A percentile compares a stretch with the other conserved stretches of the same genome.
These are phyloP conservation scores for Nothocercus julius DNA, from an alignment of 2,113 vertebrate species.

Conservation along the genomic window DNA sequence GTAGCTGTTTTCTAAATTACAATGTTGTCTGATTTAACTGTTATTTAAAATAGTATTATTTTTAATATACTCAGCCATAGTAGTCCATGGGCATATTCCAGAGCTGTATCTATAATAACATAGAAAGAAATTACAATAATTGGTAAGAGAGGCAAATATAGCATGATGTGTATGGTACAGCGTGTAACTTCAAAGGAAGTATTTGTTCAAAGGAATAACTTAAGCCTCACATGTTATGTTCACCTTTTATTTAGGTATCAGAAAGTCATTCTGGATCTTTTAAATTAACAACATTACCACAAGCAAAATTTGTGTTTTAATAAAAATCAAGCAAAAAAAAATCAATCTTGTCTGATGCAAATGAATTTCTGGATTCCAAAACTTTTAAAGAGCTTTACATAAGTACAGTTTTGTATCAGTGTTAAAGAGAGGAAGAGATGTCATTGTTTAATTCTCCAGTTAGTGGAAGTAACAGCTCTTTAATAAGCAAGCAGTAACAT, in stretches of 20 bases:
- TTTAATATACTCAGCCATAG: neutral
- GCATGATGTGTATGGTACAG: neutral
- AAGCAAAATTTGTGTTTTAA: neutral
- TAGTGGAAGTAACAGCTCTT: constrained; percentile 49
- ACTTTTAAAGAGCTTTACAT: constrained; percentile 3
- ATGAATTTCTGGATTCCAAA: constrained; percentile 6
- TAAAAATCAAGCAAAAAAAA: constrained; percentile 42
- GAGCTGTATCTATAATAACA: neutral
- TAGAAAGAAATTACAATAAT: neutral
- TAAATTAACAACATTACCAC: constrained; percentile 22
- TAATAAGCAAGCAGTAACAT: constrained; percentile 51
- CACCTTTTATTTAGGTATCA: neutral
- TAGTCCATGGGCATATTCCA: constrained; percentile 31
- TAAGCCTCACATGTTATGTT: constrained; percentile 22
- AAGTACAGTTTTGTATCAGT: neutral
- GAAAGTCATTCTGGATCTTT: constrained; percentile 35
- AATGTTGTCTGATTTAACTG: neutral
- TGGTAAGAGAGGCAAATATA: constrained; percentile 27
- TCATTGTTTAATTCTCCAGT: constrained; percentile 45
- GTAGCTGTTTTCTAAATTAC: neutral
- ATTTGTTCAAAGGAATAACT: constrained; percentile 1
- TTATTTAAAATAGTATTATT: neutral
- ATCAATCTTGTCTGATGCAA: constrained; percentile 37
- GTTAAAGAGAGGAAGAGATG: neutral
- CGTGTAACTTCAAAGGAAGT: constrained; percentile 35